Evolutionary conservation across 2,113 vertebrate species (phyloP), one percentile per base, ranked within the genome.

Genomic region (Eptesicus fuscus): DNA sequence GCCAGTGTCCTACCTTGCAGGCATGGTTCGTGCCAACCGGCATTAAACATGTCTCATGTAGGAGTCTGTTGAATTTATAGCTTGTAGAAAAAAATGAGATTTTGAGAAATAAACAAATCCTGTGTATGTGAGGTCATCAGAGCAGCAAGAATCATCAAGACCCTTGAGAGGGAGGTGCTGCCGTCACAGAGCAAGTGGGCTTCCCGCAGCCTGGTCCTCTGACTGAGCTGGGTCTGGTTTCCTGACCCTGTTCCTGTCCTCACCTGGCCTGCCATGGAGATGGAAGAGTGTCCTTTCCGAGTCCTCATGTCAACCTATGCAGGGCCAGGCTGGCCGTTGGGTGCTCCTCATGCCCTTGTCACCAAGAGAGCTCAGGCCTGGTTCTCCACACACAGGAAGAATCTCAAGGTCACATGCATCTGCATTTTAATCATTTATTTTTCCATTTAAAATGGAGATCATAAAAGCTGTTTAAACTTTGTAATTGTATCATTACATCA

Each of bases 241-340:
- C 37, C 2, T 12, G 37, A 13, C 9, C 56, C 32, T 53, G 63
- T 30, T 37, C 44, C 42, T 16, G 17, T 22, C 30, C 37, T 30
- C 4, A 2, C 10, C 28, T 5, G 70, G 37, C 0, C 65, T 6
- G 28, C 40, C 18, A 9, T 9, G 63, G 61, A 22, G 1, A 25
- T 8, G 47, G 28, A 25, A 2, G 23, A 1, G 32, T 2, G 9
- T 14, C 10, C 30, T 10, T 20, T 1, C 32, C 1, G n/a, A 35
- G 47, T 7, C 53, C 22, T 69, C 3, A 2, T 1, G 0, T n/a
- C 9, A 42, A 63, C 67, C 12, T n/a, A 4, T 23, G 70, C 8
- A 0, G 18, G 37, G 32, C 2, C 2, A 0, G 20, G 14, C 22
- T 9, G 30, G 35, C 25, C 4, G 0, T 37, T 10, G 5, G 59